Evolutionary conservation across 2,113 vertebrate species (phyloP), one percentile per base, ranked within the genome.

Genomic region (Dissostichus mawsoni): DNA sequence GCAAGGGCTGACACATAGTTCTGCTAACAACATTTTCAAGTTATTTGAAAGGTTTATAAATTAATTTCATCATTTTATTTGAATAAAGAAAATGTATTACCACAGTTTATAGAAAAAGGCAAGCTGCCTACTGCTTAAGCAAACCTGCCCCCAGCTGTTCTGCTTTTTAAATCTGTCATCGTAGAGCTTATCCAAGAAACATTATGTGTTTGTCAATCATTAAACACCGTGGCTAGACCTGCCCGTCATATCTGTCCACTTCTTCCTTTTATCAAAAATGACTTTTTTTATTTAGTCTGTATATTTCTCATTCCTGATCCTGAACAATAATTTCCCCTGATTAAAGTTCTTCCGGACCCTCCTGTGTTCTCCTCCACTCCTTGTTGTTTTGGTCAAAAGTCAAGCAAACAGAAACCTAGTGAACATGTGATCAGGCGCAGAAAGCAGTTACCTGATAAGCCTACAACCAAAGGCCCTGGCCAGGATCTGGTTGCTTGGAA

Each of bases 401-500:
- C 61, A 78, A 76, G 45, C 74, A 69, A 88, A 90, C 76, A 85
- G 59, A 83, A 86, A 78, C 70, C 77, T 48, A 68, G 64, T 66
- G 58, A 74, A 69, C 56, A 56, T 29, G 20, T 57, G 81, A 86
- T 78, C 86, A 82, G 76, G 74, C 61, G 65, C 74, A 87, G 76
- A 74, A 50, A 41, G 58, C 76, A 58, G 90, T 92, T 93, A 94
- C 91, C 92, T 94, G 93, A 94, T 94, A 93, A 93, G 86, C 74
- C 69, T 70, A 25, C 71, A 72, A 87, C 68, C 81, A 75, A 76
- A 86, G 81, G 85, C 84, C 81, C 29, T 72, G 79, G 57, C 84
- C 57, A 87, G 79, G 81, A 80, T 69, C 87, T 63, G 61, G 94
- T 95, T 95, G 94, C 94, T 90, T 93, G 84, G 95, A 92, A 92